phyloP scores from a whole-genome alignment of 2,888 invertebrate genomes.

The Noctua comes region DNA sequence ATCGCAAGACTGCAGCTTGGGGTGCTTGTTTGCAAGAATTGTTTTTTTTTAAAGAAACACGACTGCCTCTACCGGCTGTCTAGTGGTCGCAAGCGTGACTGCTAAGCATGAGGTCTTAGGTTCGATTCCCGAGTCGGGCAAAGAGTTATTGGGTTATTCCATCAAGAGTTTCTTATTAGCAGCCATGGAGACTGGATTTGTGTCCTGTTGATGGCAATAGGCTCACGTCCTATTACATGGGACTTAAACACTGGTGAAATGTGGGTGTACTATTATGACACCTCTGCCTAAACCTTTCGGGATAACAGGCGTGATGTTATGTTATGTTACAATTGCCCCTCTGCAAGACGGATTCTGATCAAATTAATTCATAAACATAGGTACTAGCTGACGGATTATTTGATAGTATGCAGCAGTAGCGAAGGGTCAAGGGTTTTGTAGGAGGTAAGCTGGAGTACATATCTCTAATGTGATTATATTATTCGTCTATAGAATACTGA shows the following conservation, averaged over 20 bases:
- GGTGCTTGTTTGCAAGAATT: not conserved
- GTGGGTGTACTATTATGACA: not conserved
- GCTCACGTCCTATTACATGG: not conserved
- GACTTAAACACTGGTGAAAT: not conserved
- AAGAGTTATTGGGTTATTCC: not conserved
- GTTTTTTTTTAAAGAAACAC: not conserved
- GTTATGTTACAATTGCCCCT: too few relatives aligned
- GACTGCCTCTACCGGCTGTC: not conserved
- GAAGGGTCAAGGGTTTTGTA: too few relatives aligned
- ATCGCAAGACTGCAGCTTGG: slow-evolving; percentile 27
- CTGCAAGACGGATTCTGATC: too few relatives aligned
- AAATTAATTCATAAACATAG: too few relatives aligned
- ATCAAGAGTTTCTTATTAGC: not conserved
- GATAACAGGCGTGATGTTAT: too few relatives aligned
- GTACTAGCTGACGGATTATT: not conserved
- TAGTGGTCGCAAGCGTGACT: not conserved
- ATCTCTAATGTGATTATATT: too few relatives aligned
- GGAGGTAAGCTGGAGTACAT: too few relatives aligned
- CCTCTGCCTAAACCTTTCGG: too few relatives aligned
- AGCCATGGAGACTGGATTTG: too few relatives aligned
- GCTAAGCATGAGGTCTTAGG: not conserved
- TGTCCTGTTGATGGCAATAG: not conserved
- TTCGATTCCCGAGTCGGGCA: not conserved
- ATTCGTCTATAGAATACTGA: too few relatives aligned
- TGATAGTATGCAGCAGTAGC: too few relatives aligned